Conservation (phyloP, 2,888 invertebrate genomes). For the Litoditis marina region DNA sequence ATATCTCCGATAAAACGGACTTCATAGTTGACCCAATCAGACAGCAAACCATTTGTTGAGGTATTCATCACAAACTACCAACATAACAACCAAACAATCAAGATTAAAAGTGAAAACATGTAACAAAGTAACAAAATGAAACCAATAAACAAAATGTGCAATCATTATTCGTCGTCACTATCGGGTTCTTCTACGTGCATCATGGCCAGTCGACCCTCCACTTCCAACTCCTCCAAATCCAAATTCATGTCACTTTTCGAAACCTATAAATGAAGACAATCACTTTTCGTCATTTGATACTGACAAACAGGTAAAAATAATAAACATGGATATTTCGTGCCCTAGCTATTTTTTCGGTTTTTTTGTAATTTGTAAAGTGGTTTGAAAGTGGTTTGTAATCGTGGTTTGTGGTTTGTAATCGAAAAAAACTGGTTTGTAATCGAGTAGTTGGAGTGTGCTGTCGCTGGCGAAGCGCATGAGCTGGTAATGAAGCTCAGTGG, state of each 20-base stretch:
- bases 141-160: not conserved
- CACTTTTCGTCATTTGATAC: too few species aligned
- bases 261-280: not conserved
- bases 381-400: too few species aligned
- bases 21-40: too few species aligned
- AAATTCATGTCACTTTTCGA: conserved; percentile 4
- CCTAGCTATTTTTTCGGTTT: too few species aligned
- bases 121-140: not conserved
- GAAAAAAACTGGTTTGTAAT: not conserved
- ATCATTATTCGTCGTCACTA: conserved; percentile 9
- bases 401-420: too few species aligned
- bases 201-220: conserved; percentile 12
- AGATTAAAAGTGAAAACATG: not conserved
- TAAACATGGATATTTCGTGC: too few species aligned
- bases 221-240: conserved; percentile 8
- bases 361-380: too few species aligned
- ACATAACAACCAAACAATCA: not conserved
- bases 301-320: too few species aligned
- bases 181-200: not conserved
- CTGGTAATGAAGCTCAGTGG: too few species aligned
- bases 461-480: too few species aligned
- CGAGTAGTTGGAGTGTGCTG: not conserved
- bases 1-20: too few species aligned
- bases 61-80: not conserved
- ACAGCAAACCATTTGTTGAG: too few species aligned